Evolutionary conservation across 1,140 invertebrate species (phyloP).

Genomic region (Drosophila willistoni): DNA sequence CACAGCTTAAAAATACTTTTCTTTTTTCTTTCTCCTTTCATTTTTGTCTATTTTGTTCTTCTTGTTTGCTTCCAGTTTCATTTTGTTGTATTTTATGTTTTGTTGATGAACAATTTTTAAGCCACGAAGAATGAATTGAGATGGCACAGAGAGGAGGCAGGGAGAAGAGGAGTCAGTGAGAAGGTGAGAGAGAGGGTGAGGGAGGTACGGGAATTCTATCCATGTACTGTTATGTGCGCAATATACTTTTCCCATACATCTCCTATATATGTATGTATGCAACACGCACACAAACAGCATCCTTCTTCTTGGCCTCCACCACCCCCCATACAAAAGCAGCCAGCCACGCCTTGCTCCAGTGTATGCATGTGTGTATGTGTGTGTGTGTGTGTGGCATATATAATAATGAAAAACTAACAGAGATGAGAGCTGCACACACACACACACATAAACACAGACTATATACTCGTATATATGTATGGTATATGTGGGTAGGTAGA

Average conservation of each 20-base stretch:
- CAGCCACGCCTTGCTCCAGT: conserved; percentile 47
- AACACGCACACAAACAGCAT: conserved; percentile 21
- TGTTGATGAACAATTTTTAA: conserved; percentile 4
- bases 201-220: conserved; percentile 4
- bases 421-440: conserved; percentile 1
- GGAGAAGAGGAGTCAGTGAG: background rate
- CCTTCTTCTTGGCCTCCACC: conserved; percentile 1
- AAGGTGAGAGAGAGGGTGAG: conserved; percentile 2
- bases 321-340: background rate
- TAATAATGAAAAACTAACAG: conserved; percentile 9
- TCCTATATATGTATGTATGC: background rate
- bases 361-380: conserved; percentile 1
- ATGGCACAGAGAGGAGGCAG: background rate
- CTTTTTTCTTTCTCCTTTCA: background rate
- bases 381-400: conserved; percentile 7
- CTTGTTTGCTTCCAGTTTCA: background rate
- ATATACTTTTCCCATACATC: conserved; percentile 22
- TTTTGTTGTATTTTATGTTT: background rate
- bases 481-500: background rate
- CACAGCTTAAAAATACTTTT: conserved; percentile 6
- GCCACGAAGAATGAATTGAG: background rate
- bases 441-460: background rate
- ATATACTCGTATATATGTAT: background rate
- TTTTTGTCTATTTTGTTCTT: background rate
- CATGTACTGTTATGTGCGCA: conserved; percentile 60